Percentiles rank a stretch among this genome's conserved stretches.
These are phyloP conservation scores for Tachina fera DNA, from an alignment of 2,888 invertebrate species.

Conservation along the genomic window DNA sequence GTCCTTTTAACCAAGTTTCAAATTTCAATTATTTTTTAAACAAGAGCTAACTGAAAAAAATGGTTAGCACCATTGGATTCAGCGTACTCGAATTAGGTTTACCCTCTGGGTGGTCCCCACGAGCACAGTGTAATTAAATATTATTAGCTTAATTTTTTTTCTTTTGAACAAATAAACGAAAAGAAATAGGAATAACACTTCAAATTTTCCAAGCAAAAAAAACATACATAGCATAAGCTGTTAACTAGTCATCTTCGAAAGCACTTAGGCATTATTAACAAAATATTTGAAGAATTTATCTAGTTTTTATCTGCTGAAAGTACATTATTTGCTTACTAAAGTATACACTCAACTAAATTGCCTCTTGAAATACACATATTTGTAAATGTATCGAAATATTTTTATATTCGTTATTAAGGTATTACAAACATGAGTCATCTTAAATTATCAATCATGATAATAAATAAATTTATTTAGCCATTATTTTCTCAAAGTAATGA, in stretches of 20 bases:
- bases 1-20: too few relatives aligned
- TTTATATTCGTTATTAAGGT: background rate
- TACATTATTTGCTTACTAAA: constrained; percentile 9
- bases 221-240: background rate
- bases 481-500: constrained; percentile 33
- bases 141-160: too few relatives aligned
- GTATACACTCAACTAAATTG: background rate
- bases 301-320: background rate
- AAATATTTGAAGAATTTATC: background rate
- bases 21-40: too few relatives aligned
- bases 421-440: constrained; percentile 55
- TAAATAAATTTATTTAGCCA: constrained; percentile 48
- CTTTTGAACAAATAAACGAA: too few relatives aligned
- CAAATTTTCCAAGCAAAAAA: background rate
- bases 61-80: too few relatives aligned
- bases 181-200: too few relatives aligned
- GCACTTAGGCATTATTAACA: constrained; percentile 12
- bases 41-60: too few relatives aligned
- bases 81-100: too few relatives aligned
- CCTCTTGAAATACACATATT: background rate
- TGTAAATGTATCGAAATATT: background rate
- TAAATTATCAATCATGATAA: constrained; percentile 65
- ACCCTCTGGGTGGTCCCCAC: too few relatives aligned
- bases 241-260: constrained; percentile 36
- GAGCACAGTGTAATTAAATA: too few relatives aligned